Conservation (phyloP, 2,797 vertebrate genomes). For the Rostrhamus sociabilis region DNA sequence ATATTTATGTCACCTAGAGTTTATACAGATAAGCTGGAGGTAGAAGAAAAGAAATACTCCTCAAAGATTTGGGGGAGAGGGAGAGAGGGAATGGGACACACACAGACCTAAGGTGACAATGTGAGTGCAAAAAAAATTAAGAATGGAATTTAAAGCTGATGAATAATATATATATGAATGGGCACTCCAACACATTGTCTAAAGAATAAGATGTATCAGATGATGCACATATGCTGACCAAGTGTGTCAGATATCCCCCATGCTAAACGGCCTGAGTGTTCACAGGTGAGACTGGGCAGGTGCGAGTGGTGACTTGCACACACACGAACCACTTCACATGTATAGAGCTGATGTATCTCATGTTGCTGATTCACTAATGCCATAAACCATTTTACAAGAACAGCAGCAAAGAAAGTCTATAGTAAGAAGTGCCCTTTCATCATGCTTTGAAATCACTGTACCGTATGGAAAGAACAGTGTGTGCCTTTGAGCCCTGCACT, state of each 20-base stretch:
- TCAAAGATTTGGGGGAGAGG: not conserved
- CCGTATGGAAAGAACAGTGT: not conserved
- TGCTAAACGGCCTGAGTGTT: fast-evolving
- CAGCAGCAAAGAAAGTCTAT: not conserved
- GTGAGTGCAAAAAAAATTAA: not conserved
- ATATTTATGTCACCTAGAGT: not conserved
- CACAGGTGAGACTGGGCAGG: not conserved
- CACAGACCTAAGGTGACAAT: not conserved
- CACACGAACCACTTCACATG: fast-evolving
- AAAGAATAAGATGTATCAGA: not conserved
- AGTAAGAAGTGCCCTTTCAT: not conserved
- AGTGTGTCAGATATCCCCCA: no score
- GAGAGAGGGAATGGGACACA: not conserved
- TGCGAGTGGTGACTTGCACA: not conserved
- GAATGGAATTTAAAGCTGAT: not conserved
- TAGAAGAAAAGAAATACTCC: not conserved
- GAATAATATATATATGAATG: not conserved
- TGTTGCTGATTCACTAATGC: not conserved
- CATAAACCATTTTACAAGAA: not conserved
- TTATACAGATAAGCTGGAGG: not conserved
- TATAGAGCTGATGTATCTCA: fast-evolving
- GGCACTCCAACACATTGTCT: not conserved
- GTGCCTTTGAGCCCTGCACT: not conserved
- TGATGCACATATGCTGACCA: not conserved
- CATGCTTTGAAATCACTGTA: not conserved